Base-by-base conservation (phyloP, 1,140 invertebrate species). In the Listronotus bonariensis region DNA sequence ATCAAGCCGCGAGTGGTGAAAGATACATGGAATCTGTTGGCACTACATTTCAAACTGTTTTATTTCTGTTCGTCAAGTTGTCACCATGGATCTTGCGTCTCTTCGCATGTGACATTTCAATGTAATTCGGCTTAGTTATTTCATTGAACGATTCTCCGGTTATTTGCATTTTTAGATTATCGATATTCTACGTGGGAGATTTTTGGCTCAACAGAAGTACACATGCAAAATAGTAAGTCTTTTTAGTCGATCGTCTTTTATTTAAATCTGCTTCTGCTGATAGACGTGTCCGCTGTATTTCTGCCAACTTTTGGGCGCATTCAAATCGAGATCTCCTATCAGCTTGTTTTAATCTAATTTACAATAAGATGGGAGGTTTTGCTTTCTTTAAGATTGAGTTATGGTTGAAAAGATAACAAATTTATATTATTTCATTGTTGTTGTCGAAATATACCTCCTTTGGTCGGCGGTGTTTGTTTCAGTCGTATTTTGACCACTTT, bases 361-460 rank as follows among this genome's bases (percentile, higher is more conserved):
- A 68, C 69, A 69, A 69, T 61, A 67, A 71, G 69, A 66, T 64
- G 52, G 62, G 60, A 46, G 11, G 31, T 68, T 71, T 62, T 71
- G 68, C 41, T 67, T 61, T 34, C 52, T 72, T 72, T 69, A 52
- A 56, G 72, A 73, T 72, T 70, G 72, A 73, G 49, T 70, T 70
- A 70, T 65, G 52, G 68, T 40, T 61, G 70, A 72, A 66, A 66
- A 51, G 68, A 73, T 68, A 70, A 72, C 72, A 73, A 73, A 72
- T 73, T 73, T 65, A 68, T 73, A 69, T 68, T 71, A 68, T 65
- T 68, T 71, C 65, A 65, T 66, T 71, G 56, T 61, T 31, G 48
- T 38, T 10, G 20, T 55, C 31, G 9, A 41, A 43, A 42, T 26
- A 55, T 55, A 43, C 40, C 52, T 51, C 5, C 52, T 12, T 10